Evolutionary conservation across 2,113 vertebrate genomes (phyloP), one percentile per base, ranked within the genome.

Genomic region (Anseranas semipalmata): DNA sequence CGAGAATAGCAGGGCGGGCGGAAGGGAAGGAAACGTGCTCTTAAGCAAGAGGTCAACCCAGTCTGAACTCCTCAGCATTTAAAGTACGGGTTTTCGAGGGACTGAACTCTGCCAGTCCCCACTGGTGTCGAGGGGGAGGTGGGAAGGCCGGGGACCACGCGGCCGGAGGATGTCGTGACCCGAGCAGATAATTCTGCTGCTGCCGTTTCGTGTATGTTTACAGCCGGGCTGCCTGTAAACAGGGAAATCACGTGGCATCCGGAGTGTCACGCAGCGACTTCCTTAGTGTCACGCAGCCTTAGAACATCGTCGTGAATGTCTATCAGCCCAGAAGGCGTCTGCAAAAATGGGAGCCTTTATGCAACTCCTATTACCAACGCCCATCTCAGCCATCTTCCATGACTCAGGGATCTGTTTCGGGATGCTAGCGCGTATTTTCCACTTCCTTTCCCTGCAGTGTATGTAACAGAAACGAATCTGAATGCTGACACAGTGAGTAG

Each of bases 401-500:
- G 80, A 92, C 76, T 95, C 93, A 82, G 94, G 96, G 72, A 96
- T 91, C 65, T 0, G 4, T 11, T 79, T 19, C 73, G 65, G 89
- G 94, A 93, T 76, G 77, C 81, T 27, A 2, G 65, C 1, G 3
- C 19, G 46, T 53, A 7, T 71, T 60, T 93, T 52, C 89, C 50
- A 37, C 78, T 93, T 85, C 84, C 79, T 30, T 28, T 84, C 76
- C 80, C 70, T 39, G 77, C 89, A 65, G 68, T 14, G 63, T 43
- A 43, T 33, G 1, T 2, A 76, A 35, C 82, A 91, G 79, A 56
- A 82, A 65, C 1, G 12, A 73, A 72, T 85, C 87, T 14, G 77
- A 89, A 32, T 70, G 94, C 95, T 96, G 94, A 97, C 96, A 96
- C 90, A 93, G 95, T 60, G 15, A 92, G 94, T 13, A 91, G 90